These are phyloP conservation scores for Rhodeus uyekii DNA, from an alignment of 2,797 vertebrate genomes.

Conservation along the genomic window DNA sequence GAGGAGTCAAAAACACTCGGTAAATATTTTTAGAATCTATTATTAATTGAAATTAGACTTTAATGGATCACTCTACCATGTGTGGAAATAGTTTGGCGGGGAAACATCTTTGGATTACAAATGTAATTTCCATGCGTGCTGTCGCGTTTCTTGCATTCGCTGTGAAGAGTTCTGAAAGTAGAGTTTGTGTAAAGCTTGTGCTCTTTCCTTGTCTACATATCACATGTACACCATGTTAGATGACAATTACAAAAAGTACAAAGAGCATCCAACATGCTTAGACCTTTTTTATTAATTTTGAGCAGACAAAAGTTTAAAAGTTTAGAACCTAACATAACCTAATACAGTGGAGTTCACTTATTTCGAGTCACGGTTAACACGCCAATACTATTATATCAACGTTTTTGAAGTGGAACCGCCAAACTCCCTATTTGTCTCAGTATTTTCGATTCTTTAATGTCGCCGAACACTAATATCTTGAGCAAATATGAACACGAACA, in stretches of 20 bases:
- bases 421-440: no score
- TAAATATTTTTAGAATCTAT: constrained; percentile 72
- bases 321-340: no score
- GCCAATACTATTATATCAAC: no score
- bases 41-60: constrained; percentile 77
- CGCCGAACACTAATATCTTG: no score
- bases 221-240: not conserved
- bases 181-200: constrained; percentile 5
- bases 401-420: no score
- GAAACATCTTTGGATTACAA: constrained; percentile 74
- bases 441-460: no score
- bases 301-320: not conserved
- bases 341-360: no score
- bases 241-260: not conserved
- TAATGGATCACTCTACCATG: constrained; percentile 66
- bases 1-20: constrained; percentile 39
- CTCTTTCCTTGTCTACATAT: not conserved
- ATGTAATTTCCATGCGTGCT: constrained; percentile 77
- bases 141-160: constrained; percentile 44
- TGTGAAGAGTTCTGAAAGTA: constrained; percentile 65
- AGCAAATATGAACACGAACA: no score
- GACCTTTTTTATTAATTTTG: not conserved
- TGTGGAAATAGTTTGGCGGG: constrained; percentile 62
- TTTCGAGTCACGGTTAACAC: no score
- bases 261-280: not conserved